phyloP scores from a whole-genome alignment of 2,113 vertebrate genomes.

The Anas platyrhynchos region DNA sequence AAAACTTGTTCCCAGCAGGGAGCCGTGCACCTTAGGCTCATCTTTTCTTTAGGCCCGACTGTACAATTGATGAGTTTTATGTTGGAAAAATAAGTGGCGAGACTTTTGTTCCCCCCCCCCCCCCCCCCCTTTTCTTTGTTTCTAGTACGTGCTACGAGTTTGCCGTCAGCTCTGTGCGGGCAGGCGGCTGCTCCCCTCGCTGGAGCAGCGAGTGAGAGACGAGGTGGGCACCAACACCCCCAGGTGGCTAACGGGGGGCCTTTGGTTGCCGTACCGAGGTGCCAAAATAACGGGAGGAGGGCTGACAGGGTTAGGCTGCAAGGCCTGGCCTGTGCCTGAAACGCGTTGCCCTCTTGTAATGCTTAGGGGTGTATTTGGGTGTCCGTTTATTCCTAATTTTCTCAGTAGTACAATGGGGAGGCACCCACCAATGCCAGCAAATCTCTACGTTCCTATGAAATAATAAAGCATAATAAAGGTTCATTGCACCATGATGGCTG shows the following conservation, averaged over 20 bases:
- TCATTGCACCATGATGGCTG: neutral
- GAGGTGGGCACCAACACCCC: neutral
- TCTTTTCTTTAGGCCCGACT: neutral
- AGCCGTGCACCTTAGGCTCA: rapidly evolving
- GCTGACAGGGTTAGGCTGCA: neutral
- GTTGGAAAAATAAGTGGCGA: neutral
- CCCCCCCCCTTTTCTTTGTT: neutral
- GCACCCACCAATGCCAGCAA: neutral
- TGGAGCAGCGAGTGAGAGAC: neutral
- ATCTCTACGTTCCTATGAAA: neutral
- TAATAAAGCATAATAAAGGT: neutral
- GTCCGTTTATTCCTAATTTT: neutral
- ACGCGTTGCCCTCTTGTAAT: neutral
- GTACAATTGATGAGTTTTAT: neutral
- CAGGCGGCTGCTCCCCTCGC: neutral
- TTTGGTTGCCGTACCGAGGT: neutral
- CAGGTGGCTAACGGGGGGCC: neutral
- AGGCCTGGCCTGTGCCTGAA: neutral
- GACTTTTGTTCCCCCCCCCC: neutral
- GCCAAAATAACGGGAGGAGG: neutral
- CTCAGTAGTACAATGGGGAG: neutral
- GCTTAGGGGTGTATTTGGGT: neutral
- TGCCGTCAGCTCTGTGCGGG: neutral
- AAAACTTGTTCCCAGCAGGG: neutral
- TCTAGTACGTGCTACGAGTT: neutral